Base-by-base conservation (phyloP, 2,888 invertebrate genomes). In the Meteorus cinctellus region DNA sequence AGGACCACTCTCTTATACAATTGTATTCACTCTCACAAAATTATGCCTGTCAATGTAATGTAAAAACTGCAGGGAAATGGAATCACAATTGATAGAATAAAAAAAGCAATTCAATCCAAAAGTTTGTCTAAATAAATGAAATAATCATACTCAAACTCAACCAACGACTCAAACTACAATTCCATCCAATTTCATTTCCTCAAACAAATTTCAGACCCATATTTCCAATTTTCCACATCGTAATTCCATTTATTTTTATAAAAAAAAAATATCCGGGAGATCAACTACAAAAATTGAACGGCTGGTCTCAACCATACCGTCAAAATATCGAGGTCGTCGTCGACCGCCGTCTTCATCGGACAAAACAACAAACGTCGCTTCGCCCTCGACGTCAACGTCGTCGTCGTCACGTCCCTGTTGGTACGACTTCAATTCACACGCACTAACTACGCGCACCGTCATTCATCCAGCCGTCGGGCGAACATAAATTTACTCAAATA, bases 391-490 rank as follows among this genome's bases (percentile, higher is more conserved):
- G 79, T 83, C 82, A 72, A 75, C 83, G 66, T 78, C 82, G 66
- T 82, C 79, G 55, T 79, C 72, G 78, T 78, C 75, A 77, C 67
- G 62, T 59, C 34, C 36, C 71, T 36, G 45, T 76, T 73, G 14
- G 45, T 60, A 24, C 27, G 59, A 29, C 45, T 67, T 75, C 62
- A 60, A 48, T 82, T 72, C 80, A 78, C 78, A 81, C 78, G 78
- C 81, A 85, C 79, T 76, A 79, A 70, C 75, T 81, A 78, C 78
- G 78, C 78, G 81, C 80, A 81, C 80, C 81, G 81, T 80, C 82
- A 84, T 80, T 74, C 83, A 80, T 27, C 12, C 34, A 60, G 8
- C 27, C 27, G 19, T 79, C 76, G 79, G 77, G 79, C 82, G 81
- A 83, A 83, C 82, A 83, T 83, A 81, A 82, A 12, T 24, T 6